phyloP scores from a whole-genome alignment of 2,113 vertebrate genomes.

The Colinus virginianus region DNA sequence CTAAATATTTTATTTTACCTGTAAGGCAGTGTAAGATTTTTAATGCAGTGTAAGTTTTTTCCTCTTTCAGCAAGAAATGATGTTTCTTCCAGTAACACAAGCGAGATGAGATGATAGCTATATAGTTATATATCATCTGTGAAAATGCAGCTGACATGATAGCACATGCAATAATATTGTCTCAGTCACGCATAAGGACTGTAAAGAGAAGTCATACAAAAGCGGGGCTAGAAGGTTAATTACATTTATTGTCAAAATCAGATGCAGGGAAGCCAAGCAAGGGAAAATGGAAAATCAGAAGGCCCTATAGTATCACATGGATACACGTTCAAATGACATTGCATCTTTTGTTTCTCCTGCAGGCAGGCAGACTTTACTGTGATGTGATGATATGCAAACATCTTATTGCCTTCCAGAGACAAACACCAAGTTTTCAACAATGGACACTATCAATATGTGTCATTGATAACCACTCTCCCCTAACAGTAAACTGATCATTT shows the following conservation, averaged over 20 bases:
- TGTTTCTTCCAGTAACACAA: neutral
- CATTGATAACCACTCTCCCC: neutral
- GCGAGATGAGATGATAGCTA: neutral
- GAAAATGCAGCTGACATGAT: neutral
- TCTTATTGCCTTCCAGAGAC: neutral
- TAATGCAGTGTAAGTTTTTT: neutral
- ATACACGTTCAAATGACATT: rapidly evolving
- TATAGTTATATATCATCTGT: neutral
- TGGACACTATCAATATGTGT: neutral
- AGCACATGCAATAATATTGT: neutral
- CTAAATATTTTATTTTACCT: neutral
- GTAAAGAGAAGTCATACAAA: neutral
- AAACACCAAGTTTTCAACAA: neutral
- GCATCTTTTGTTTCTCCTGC: neutral
- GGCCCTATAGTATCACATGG: neutral
- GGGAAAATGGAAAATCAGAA: neutral
- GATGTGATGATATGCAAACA: neutral
- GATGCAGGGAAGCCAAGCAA: neutral
- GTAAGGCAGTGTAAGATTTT: neutral
- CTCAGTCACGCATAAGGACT: neutral
- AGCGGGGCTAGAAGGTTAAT: neutral
- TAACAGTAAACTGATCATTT: neutral
- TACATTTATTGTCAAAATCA: neutral
- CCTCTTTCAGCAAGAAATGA: neutral
- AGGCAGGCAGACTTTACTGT: neutral